A percentile compares a stretch with the other conserved stretches of the same genome.
phyloP scores from a whole-genome alignment of 2,797 vertebrate species.

The Chelon auratus region DNA sequence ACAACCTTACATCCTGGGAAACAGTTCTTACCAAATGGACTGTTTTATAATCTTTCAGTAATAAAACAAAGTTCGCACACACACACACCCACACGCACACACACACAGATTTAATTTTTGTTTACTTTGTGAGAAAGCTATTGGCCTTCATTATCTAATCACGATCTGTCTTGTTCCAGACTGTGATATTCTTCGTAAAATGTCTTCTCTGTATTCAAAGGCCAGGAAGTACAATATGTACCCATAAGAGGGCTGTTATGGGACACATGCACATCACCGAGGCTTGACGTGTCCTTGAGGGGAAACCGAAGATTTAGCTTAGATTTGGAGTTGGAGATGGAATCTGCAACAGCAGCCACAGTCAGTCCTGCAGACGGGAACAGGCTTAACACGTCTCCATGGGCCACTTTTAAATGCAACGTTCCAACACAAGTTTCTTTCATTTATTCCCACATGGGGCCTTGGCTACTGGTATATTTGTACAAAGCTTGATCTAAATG shows the following conservation, averaged over 20 bases:
- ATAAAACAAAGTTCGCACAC: constrained; percentile 32
- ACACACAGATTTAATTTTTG: constrained; percentile 17
- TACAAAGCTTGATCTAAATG: constrained; percentile 10
- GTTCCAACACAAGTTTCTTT: constrained; percentile 44
- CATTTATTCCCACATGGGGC: constrained; percentile 3
- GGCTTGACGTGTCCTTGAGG: constrained; percentile 39
- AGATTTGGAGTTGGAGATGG: constrained; percentile 17
- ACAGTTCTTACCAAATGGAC: constrained; percentile 28
- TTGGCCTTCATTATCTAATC: constrained; percentile 13
- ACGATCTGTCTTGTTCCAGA: constrained; percentile 43
- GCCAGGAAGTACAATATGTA: constrained; percentile 27
- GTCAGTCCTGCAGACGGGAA: constrained; percentile 41
- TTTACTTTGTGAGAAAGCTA: constrained; percentile 59
- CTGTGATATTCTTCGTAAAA: constrained; percentile 43
- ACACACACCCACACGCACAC: constrained; percentile 4
- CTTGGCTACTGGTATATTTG: background rate
- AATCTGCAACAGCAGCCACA: constrained; percentile 13
- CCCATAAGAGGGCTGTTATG: constrained; percentile 28
- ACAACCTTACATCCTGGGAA: constrained; percentile 29
- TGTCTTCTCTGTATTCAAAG: constrained; percentile 12
- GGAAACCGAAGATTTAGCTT: constrained; percentile 31
- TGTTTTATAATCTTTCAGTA: constrained; percentile 51
- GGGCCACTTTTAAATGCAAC: constrained; percentile 46
- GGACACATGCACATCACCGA: constrained; percentile 49
- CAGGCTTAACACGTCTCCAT: constrained; percentile 44